phyloP scores from a whole-genome alignment of 2,113 vertebrate species.

The Donacobius atricapilla region DNA sequence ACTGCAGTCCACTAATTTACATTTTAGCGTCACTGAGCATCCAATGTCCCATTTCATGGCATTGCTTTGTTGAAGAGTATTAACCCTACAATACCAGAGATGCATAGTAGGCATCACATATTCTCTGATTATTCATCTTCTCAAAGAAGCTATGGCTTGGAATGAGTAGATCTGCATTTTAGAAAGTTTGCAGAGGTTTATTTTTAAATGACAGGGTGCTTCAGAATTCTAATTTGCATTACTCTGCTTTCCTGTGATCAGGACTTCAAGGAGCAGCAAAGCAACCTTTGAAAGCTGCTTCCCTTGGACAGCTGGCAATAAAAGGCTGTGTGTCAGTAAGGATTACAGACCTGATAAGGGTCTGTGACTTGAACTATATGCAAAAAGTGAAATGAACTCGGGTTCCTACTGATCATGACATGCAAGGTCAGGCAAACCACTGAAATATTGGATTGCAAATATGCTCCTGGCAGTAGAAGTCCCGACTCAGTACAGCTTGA shows the following conservation, averaged over 20 bases:
- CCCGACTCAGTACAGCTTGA: neutral
- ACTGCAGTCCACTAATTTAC: neutral
- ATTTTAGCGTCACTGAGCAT: neutral
- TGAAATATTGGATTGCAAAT: neutral
- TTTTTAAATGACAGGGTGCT: neutral
- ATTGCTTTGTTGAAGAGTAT: neutral
- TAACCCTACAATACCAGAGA: neutral
- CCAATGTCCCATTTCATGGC: neutral
- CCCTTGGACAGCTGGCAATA: neutral
- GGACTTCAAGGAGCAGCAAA: neutral
- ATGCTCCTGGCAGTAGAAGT: neutral
- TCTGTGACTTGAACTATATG: neutral
- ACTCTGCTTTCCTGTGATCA: neutral
- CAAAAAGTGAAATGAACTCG: neutral
- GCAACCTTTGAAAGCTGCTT: conserved; percentile 36
- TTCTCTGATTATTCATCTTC: neutral
- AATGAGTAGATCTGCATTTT: neutral
- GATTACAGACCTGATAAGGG: neutral
- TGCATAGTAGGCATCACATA: neutral
- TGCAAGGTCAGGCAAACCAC: conserved; percentile 18
- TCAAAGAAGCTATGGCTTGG: neutral
- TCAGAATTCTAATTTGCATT: neutral
- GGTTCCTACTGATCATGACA: neutral
- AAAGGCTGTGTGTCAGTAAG: neutral
- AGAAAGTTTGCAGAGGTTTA: neutral